Percentiles rank a stretch among this genome's conserved stretches.
These are phyloP conservation scores for Ariopsis seemanni DNA, from an alignment of 2,113 vertebrate species.

Conservation along the genomic window DNA sequence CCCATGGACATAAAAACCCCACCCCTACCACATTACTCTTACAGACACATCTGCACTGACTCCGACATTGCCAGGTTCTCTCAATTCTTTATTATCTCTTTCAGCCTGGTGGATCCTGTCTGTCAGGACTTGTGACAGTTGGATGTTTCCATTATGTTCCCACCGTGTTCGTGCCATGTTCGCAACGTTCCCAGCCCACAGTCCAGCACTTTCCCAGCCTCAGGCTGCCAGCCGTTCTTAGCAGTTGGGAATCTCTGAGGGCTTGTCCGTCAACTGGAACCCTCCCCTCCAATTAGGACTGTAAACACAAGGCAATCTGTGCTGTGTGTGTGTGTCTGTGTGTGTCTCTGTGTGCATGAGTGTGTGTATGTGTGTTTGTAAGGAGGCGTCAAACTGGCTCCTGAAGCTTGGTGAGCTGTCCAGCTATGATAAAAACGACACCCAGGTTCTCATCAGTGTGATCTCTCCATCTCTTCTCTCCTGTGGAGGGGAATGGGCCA, in stretches of 20 bases:
- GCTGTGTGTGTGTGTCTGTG: conserved; percentile 21
- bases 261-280: conserved; percentile 81
- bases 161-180: conserved; percentile 48
- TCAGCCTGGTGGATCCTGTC: conserved; percentile 69
- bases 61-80: conserved; percentile 73
- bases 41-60: conserved; percentile 51
- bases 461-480: conserved; percentile 52
- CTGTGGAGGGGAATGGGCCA: conserved; percentile 37
- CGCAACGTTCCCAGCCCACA: conserved; percentile 41
- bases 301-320: conserved; percentile 86
- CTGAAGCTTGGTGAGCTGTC: conserved; percentile 47
- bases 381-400: conserved; percentile 49
- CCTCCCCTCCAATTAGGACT: conserved; percentile 99
- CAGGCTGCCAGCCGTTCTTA: conserved; percentile 49
- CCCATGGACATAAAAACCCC: neutral
- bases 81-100: conserved; percentile 80
- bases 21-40: neutral
- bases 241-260: conserved; percentile 71
- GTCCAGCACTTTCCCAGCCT: conserved; percentile 45
- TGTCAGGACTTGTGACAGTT: conserved; percentile 73
- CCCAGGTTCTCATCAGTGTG: conserved; percentile 49
- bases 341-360: conserved; percentile 14
- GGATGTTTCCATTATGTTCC: conserved; percentile 70
- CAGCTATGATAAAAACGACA: conserved; percentile 51
- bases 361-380: conserved; percentile 18